Conservation (phyloP, 2,888 invertebrate genomes). For the Ptychoptera contaminata region DNA sequence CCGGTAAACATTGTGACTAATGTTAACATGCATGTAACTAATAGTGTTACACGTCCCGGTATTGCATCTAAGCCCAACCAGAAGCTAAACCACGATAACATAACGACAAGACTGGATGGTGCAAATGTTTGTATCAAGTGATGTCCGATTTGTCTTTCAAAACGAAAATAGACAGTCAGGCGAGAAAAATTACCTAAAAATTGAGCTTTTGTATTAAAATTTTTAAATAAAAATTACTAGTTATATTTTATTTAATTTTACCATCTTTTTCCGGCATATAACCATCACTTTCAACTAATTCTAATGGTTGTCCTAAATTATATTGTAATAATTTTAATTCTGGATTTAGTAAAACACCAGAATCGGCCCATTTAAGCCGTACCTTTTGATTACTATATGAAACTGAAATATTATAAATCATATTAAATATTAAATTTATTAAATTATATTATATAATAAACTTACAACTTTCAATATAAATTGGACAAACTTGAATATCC, state of each 20-base stretch:
- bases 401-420: slow-evolving; percentile 35
- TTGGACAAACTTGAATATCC: slow-evolving; percentile 73
- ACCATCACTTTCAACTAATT: slow-evolving; percentile 53
- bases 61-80: slow-evolving; percentile 74
- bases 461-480: slow-evolving; percentile 76
- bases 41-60: slow-evolving; percentile 62
- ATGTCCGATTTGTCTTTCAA: slow-evolving; percentile 71
- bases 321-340: slow-evolving; percentile 67
- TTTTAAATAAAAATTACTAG: slow-evolving; percentile 1
- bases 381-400: slow-evolving; percentile 66
- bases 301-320: slow-evolving; percentile 54
- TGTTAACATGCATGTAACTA: slow-evolving; percentile 73
- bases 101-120: slow-evolving; percentile 66
- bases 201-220: slow-evolving; percentile 1
- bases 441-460: slow-evolving; percentile 15
- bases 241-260: slow-evolving; percentile 15
- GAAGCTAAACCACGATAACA: slow-evolving; percentile 77
- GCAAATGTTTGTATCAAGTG: slow-evolving; percentile 75
- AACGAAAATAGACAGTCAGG: slow-evolving; percentile 59
- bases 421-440: not conserved
- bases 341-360: slow-evolving; percentile 62
- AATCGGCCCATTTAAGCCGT: slow-evolving; percentile 54
- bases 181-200: slow-evolving; percentile 58
- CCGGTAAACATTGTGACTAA: slow-evolving; percentile 78
- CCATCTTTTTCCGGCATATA: slow-evolving; percentile 66